phyloP scores from a whole-genome alignment of 2,888 invertebrate species.

The Athripsodes cinereus region DNA sequence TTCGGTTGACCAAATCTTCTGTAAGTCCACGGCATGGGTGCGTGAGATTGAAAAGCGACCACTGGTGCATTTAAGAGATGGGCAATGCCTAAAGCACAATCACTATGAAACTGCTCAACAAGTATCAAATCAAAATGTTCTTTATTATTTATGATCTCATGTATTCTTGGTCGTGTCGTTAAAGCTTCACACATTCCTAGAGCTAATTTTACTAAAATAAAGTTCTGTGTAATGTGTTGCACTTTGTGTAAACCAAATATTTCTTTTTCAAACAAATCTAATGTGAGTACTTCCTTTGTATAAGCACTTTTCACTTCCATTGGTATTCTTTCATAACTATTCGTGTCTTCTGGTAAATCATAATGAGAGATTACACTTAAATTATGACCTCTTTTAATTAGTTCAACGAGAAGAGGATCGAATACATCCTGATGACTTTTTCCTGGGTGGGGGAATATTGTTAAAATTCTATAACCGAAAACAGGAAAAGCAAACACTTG shows the following conservation, averaged over 20 bases:
- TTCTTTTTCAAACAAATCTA: not conserved
- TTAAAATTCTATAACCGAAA: constrained; percentile 33
- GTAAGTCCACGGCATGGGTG: constrained; percentile 52
- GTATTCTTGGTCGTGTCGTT: not conserved
- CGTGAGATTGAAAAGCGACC: constrained; percentile 50
- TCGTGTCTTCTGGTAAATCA: not conserved
- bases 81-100: constrained; percentile 57
- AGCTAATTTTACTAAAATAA: not conserved
- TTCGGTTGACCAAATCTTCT: constrained; percentile 43
- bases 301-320: not conserved
- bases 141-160: not conserved
- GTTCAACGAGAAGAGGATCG: constrained; percentile 40
- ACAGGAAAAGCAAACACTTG: no score
- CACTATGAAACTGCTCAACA: constrained; percentile 57
- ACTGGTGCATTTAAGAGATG: constrained; percentile 53
- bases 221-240: not conserved
- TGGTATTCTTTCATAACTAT: not conserved
- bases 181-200: not conserved
- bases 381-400: constrained; percentile 41
- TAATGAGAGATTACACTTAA: constrained; percentile 46
- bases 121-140: constrained; percentile 56
- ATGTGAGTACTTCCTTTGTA: not conserved
- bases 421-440: constrained; percentile 49
- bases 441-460: constrained; percentile 41
- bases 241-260: not conserved